These are phyloP conservation scores for Plutomurus gul DNA, from an alignment of 1,140 invertebrate genomes.

Conservation along the genomic window DNA sequence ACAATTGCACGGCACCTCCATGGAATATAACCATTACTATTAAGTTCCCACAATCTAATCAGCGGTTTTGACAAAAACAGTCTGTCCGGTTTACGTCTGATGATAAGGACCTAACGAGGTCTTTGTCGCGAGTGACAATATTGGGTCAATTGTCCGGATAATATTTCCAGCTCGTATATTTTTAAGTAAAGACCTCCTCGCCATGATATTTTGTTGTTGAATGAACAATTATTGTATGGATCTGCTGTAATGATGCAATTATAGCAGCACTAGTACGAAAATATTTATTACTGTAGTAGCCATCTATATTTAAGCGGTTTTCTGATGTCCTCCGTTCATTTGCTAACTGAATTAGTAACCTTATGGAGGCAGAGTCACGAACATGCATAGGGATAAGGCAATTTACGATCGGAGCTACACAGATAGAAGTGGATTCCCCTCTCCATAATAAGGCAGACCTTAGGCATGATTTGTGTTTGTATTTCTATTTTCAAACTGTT, in stretches of 20 bases:
- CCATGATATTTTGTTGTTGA: not conserved
- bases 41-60: conserved; percentile 1
- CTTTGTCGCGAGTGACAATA: conserved; percentile 18
- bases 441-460: not conserved
- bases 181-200: not conserved
- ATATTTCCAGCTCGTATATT: not conserved
- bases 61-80: not conserved
- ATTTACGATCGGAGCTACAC: too few species aligned
- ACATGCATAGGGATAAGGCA: not conserved
- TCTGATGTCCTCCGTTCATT: too few species aligned
- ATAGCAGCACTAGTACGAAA: too few species aligned
- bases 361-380: not conserved
- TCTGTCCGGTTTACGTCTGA: not conserved
- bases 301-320: too few species aligned
- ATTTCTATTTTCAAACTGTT: not conserved
- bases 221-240: not conserved
- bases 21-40: not conserved
- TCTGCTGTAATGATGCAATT: too few species aligned
- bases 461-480: not conserved
- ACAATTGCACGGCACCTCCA: not conserved
- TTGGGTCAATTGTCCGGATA: conserved; percentile 7
- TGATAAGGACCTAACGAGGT: conserved; percentile 12
- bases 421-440: not conserved
- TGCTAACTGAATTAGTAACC: not conserved
- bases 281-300: too few species aligned